Evolutionary conservation across 2,888 invertebrate genomes (phyloP).

Genomic region (Rhaphigaster nebulosa): DNA sequence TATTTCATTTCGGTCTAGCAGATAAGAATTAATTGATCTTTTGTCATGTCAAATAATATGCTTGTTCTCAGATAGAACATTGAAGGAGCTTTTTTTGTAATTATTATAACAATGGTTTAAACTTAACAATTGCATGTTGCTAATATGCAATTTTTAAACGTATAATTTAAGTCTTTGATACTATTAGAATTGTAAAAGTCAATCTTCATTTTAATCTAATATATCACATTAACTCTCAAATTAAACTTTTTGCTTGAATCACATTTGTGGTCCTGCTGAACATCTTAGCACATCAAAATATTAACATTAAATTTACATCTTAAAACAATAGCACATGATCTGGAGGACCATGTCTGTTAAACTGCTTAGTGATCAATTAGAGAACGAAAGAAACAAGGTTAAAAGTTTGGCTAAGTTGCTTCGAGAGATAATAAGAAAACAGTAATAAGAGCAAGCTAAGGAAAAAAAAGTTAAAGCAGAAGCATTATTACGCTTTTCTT

Average conservation of each 20-base stretch:
- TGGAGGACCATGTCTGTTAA: not conserved
- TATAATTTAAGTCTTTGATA: not conserved
- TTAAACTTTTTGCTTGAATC: not conserved
- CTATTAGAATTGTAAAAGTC: not conserved
- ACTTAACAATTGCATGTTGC: not conserved
- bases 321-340: not conserved
- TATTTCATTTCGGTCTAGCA: not conserved
- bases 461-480: not conserved
- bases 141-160: not conserved
- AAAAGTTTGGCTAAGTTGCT: not conserved
- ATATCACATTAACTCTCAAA: not conserved
- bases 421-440: not conserved
- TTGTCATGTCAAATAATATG: not conserved
- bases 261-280: not conserved
- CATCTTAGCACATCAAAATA: not conserved
- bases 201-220: not conserved
- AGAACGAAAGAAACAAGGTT: not conserved
- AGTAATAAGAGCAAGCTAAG: not conserved
- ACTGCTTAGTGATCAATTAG: not conserved
- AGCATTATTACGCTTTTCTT: conserved; percentile 40
- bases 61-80: not conserved
- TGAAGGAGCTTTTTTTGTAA: not conserved
- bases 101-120: not conserved
- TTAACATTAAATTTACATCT: not conserved
- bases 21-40: not conserved